Percentiles rank a stretch among this genome's conserved stretches.
Conservation (phyloP, 1,140 invertebrate species). For the Euura saliciscinereae region DNA sequence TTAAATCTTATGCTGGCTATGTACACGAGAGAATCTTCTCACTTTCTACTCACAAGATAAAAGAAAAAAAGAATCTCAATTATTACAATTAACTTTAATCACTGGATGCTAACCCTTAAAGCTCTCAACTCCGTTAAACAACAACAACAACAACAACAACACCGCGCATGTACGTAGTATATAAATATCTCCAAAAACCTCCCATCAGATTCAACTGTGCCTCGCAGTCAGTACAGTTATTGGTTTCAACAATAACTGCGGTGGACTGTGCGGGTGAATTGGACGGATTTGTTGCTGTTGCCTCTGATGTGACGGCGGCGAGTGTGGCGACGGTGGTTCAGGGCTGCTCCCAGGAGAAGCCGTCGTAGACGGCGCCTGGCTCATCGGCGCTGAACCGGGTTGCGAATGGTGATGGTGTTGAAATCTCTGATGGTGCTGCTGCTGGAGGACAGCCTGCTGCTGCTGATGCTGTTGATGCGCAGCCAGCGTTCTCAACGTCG, state of each 20-base stretch:
- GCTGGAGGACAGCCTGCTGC: constrained; percentile 44
- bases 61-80: no score
- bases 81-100: neutral
- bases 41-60: no score
- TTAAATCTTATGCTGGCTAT: no score
- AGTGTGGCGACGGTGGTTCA: constrained; percentile 55
- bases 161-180: neutral
- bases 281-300: constrained; percentile 34
- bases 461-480: constrained; percentile 47
- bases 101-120: neutral
- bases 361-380: constrained; percentile 52
- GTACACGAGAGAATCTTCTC: no score
- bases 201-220: constrained; percentile 45
- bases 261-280: constrained; percentile 30
- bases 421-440: constrained; percentile 38
- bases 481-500: constrained; percentile 55
- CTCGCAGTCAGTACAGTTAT: constrained; percentile 55
- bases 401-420: constrained; percentile 11
- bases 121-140: neutral
- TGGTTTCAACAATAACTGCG: constrained; percentile 51
- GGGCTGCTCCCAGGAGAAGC: constrained; percentile 62
- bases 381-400: constrained; percentile 21
- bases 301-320: constrained; percentile 38
- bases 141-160: neutral
- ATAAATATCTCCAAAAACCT: no score